Conservation (phyloP, 2,113 vertebrate species). For the Pseudorectes ferrugineus region DNA sequence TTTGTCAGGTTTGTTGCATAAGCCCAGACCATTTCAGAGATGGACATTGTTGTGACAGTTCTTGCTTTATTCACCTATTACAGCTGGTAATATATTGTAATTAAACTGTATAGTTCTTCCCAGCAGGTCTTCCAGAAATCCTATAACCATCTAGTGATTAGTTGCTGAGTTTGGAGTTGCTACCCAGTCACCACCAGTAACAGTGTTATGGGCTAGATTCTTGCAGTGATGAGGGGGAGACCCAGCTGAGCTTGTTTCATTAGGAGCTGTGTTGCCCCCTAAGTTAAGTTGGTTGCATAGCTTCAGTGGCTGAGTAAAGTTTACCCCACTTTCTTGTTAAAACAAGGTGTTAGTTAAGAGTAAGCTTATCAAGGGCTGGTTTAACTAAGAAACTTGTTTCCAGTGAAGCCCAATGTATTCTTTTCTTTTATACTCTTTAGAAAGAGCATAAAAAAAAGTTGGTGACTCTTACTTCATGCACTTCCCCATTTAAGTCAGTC, state of each 20-base stretch:
- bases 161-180: background rate
- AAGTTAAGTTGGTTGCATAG: background rate
- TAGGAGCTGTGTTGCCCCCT: background rate
- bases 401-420: background rate
- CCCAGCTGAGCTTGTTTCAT: background rate
- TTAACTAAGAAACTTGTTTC: background rate
- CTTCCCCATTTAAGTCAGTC: background rate
- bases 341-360: background rate
- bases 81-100: background rate
- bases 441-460: background rate
- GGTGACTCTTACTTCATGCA: background rate
- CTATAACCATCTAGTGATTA: background rate
- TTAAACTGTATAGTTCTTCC: background rate
- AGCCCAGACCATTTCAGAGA: background rate
- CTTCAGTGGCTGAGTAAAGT: background rate
- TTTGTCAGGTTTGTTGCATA: background rate
- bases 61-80: background rate
- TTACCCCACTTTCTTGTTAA: background rate
- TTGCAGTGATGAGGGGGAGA: accelerated
- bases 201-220: background rate
- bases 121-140: background rate
- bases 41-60: background rate
- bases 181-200: background rate
- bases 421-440: background rate
- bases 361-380: background rate